Evolutionary conservation across 2,797 vertebrate species (phyloP).

Genomic region (Ammospiza maritima): DNA sequence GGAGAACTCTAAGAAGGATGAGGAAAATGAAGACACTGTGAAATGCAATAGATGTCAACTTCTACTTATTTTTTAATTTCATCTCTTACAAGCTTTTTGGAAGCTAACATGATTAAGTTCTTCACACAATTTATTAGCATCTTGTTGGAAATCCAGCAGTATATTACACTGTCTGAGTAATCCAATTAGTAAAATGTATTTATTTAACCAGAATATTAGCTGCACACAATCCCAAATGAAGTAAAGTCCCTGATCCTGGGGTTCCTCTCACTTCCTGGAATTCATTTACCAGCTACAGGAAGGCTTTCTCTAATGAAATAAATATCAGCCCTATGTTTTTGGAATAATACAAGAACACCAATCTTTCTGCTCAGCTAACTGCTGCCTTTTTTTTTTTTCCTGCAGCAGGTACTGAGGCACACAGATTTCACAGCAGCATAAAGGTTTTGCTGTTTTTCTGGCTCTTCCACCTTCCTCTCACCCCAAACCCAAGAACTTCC

Average conservation of each 20-base stretch:
- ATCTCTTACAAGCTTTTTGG: slow-evolving; percentile 85
- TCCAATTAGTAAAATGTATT: slow-evolving; percentile 89
- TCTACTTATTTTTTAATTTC: slow-evolving; percentile 85
- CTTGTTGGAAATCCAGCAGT: slow-evolving; percentile 81
- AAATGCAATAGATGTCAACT: slow-evolving; percentile 74
- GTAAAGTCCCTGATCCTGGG: slow-evolving; percentile 43
- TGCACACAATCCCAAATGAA: slow-evolving; percentile 44
- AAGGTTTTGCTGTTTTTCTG: background rate
- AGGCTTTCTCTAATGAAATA: slow-evolving; percentile 52
- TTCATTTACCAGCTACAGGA: background rate
- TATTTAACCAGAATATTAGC: slow-evolving; percentile 76
- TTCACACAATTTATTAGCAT: slow-evolving; percentile 88
- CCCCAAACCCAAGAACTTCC: background rate
- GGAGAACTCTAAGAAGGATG: slow-evolving; percentile 79
- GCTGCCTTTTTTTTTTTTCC: background rate
- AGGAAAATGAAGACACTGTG: slow-evolving; percentile 37
- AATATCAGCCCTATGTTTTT: slow-evolving; percentile 45
- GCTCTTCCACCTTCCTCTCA: background rate
- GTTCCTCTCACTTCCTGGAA: slow-evolving; percentile 22
- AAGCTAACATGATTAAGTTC: slow-evolving; percentile 84
- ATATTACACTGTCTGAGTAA: slow-evolving; percentile 85
- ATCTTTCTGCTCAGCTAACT: slow-evolving; percentile 29
- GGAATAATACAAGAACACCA: slow-evolving; percentile 40
- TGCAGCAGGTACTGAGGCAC: background rate
- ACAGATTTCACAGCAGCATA: background rate